These are phyloP conservation scores for Caenorhabditis briggsae DNA, from an alignment of 1,140 invertebrate genomes.

Conservation along the genomic window DNA sequence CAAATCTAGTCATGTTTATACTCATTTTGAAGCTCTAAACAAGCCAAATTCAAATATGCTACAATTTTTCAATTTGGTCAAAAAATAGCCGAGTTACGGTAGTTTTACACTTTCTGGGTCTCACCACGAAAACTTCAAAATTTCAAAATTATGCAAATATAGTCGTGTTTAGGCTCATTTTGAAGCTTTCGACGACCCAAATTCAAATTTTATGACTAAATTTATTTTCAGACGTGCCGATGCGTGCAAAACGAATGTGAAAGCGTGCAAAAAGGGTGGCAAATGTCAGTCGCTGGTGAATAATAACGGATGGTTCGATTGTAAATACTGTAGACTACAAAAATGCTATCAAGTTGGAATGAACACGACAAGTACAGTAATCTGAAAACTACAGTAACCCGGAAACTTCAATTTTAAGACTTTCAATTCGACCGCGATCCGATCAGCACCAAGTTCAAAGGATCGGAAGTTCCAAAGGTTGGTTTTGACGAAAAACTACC, in stretches of 20 bases:
- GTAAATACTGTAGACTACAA: constrained; percentile 25
- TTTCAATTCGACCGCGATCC: constrained; percentile 9
- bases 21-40: no score
- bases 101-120: no score
- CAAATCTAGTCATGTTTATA: no score
- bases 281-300: constrained; percentile 8
- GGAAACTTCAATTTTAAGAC: not conserved
- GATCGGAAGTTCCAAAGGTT: not conserved
- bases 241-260: not conserved
- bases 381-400: not conserved
- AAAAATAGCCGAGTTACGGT: no score
- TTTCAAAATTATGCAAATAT: no score
- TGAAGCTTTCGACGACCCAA: no score
- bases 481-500: not conserved
- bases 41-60: no score
- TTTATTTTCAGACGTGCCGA: not conserved
- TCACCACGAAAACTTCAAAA: no score
- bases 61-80: no score
- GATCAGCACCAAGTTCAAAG: not conserved
- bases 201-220: no score
- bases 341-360: constrained; percentile 33
- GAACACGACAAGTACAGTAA: not conserved
- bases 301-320: constrained; percentile 35
- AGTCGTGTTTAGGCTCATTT: no score
- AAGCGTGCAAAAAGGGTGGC: constrained; percentile 17